phyloP scores from a whole-genome alignment of 2,797 vertebrate genomes.

The Phylloscopus collybita region DNA sequence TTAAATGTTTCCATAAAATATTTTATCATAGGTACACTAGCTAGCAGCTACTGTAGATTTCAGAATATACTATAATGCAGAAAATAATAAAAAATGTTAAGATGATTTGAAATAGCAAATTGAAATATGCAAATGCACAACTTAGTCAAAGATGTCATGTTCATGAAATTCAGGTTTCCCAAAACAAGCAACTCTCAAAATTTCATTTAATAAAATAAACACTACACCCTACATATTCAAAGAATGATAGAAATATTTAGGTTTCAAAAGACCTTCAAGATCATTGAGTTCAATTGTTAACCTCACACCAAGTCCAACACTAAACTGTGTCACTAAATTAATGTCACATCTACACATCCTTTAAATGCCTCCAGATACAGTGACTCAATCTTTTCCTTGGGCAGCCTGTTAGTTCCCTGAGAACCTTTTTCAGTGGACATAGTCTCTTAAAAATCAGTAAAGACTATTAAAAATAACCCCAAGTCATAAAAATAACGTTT shows the following conservation, averaged over 20 bases:
- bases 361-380: background rate
- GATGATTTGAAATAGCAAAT: background rate
- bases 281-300: rapidly evolving
- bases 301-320: background rate
- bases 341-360: rapidly evolving
- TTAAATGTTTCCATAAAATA: background rate
- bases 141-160: background rate
- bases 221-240: background rate
- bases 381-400: too few species aligned
- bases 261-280: background rate
- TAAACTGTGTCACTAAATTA: background rate
- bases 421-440: background rate
- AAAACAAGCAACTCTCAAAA: background rate
- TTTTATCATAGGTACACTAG: background rate
- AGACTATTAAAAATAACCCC: background rate
- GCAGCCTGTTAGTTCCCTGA: background rate
- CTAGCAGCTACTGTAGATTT: background rate
- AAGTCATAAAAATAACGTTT: background rate
- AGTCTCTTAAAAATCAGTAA: background rate
- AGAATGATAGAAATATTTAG: background rate
- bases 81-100: background rate
- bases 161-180: background rate
- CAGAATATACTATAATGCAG: background rate
- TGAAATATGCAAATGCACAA: background rate
- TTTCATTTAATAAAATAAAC: background rate